Percentiles rank a stretch among this genome's conserved stretches.
Conservation (phyloP, 1,140 invertebrate genomes). For the Drosophila mauritiana region DNA sequence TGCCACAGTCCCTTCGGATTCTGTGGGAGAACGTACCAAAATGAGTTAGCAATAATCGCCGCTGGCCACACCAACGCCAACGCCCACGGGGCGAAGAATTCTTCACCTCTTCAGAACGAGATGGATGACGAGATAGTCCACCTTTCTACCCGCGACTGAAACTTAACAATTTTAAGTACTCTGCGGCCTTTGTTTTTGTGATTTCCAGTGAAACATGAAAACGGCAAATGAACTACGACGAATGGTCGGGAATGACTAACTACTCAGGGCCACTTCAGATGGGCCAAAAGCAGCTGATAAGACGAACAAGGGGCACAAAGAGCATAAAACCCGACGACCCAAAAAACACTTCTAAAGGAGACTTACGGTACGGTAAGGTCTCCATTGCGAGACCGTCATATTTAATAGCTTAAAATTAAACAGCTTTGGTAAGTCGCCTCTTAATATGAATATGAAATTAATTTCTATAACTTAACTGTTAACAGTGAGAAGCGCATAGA, state of each 20-base stretch:
- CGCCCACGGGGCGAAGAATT: slow-evolving; percentile 39
- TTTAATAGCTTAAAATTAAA: too few species aligned
- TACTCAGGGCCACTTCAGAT: slow-evolving; percentile 51
- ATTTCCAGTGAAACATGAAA: slow-evolving; percentile 70
- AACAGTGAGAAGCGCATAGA: too few species aligned
- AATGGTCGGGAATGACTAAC: slow-evolving; percentile 48
- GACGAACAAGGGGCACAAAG: slow-evolving; percentile 25
- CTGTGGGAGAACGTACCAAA: slow-evolving; percentile 44
- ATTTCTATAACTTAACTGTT: too few species aligned
- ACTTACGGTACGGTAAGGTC: neutral
- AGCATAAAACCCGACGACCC: slow-evolving; percentile 2
- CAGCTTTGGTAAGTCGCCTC: too few species aligned
- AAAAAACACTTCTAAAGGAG: slow-evolving; percentile 10
- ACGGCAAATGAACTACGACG: slow-evolving; percentile 62
- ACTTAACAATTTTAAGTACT: slow-evolving; percentile 36
- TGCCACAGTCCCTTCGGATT: slow-evolving; percentile 39
- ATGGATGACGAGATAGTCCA: slow-evolving; percentile 48
- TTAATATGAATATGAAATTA: too few species aligned
- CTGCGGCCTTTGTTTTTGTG: slow-evolving; percentile 37
- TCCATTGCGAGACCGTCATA: neutral
- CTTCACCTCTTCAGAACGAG: slow-evolving; percentile 40
- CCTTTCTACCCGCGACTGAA: slow-evolving; percentile 17
- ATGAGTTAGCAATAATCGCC: slow-evolving; percentile 54
- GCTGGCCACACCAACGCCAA: slow-evolving; percentile 43
- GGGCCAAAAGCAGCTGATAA: slow-evolving; percentile 63